Conservation (phyloP, 2,888 invertebrate species). For the Prosapia bicincta region DNA sequence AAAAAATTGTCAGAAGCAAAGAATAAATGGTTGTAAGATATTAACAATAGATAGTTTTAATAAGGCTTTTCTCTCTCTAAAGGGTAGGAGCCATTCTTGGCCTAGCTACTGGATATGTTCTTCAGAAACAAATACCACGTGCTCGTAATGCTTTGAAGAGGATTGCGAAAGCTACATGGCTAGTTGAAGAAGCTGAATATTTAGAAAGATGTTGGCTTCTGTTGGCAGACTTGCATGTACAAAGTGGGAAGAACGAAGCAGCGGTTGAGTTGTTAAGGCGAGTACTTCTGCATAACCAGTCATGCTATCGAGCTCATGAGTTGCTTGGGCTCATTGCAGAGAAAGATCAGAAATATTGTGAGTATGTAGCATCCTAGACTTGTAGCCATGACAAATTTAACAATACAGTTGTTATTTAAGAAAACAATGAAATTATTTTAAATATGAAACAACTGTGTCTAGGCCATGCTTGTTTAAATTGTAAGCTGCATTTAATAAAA, state of each 20-base stretch:
- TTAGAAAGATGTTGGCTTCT: constrained; percentile 94
- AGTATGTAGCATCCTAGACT: no score
- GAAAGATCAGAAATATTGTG: constrained; percentile 83
- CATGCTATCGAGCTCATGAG: constrained; percentile 89
- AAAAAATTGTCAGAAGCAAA: no score
- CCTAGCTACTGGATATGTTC: constrained; percentile 43
- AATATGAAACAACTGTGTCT: no score
- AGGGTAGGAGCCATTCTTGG: constrained; percentile 41
- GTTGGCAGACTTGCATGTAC: constrained; percentile 85
- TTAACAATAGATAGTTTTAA: neutral
- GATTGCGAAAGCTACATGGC: constrained; percentile 82
- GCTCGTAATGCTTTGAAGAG: constrained; percentile 92
- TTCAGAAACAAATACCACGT: constrained; percentile 85
- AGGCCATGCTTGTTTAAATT: no score
- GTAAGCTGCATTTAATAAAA: no score
- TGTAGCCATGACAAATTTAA: no score
- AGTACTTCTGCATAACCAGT: constrained; percentile 77
- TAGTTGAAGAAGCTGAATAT: constrained; percentile 93
- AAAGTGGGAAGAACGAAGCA: constrained; percentile 78
- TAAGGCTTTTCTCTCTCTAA: neutral
- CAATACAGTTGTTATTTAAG: no score
- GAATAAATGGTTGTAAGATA: neutral
- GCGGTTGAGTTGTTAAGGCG: constrained; percentile 78
- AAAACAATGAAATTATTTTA: no score
- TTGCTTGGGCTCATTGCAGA: constrained; percentile 82